A percentile compares a stretch with the other conserved stretches of the same genome.
Conservation (phyloP, 2,797 vertebrate genomes). For the Enteromius anoplus region DNA sequence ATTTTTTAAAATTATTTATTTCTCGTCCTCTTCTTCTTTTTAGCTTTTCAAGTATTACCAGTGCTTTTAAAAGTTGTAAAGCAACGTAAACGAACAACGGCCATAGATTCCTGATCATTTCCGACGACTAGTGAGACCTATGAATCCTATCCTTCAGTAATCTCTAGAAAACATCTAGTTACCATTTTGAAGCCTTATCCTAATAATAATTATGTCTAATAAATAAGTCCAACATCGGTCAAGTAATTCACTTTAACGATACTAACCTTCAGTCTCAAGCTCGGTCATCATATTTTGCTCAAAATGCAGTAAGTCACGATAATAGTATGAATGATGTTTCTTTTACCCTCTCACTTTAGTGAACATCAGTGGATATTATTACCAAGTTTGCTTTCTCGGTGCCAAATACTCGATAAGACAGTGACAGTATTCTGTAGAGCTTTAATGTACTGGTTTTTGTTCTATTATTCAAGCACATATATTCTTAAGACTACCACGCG, state of each 20-base stretch:
- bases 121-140: not conserved
- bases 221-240: not conserved
- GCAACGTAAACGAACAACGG: not conserved
- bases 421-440: conserved; percentile 24
- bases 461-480: conserved; percentile 4
- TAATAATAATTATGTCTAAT: not conserved
- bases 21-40: conserved; percentile 36
- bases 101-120: not conserved
- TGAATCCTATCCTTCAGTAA: conserved; percentile 1
- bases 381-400: conserved; percentile 16
- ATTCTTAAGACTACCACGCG: conserved; percentile 23
- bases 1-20: conserved; percentile 56
- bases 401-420: conserved; percentile 24
- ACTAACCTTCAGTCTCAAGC: not conserved
- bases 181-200: not conserved
- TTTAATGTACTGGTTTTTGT: conserved; percentile 21
- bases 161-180: not conserved
- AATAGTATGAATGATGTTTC: conserved; percentile 7
- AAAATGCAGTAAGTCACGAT: not conserved
- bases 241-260: not conserved
- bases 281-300: not conserved
- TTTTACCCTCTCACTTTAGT: conserved; percentile 9
- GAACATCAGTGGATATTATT: not conserved
- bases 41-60: conserved; percentile 26
- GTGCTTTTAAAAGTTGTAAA: conserved; percentile 20